Evolutionary conservation across 35 echinoderm and acorn worm species (phyloP).

Genomic region (Apostichopus japonicus): DNA sequence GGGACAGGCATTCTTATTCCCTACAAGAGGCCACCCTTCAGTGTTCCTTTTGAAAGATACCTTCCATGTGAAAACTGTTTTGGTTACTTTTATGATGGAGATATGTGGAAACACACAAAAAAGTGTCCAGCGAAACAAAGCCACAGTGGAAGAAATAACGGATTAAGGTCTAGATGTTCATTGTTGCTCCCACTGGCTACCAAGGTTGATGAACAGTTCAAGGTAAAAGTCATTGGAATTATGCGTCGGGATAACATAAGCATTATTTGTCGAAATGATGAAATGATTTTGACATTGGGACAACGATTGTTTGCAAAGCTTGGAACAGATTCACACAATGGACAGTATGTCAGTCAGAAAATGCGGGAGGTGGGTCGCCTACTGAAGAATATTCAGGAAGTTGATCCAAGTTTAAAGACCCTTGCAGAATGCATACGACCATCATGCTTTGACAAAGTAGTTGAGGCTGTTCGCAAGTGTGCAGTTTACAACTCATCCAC

Average conservation of each 20-base stretch:
- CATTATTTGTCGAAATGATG: conserved; percentile 57
- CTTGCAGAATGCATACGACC: conserved; percentile 42
- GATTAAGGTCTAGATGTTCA: conserved; percentile 47
- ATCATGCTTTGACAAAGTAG: conserved; percentile 29
- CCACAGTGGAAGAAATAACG: conserved; percentile 18
- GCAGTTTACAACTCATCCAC: conserved; percentile 43
- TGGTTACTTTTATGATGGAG: conserved; percentile 46
- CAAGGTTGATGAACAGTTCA: not conserved
- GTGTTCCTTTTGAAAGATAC: conserved; percentile 27
- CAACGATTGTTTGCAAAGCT: conserved; percentile 38
- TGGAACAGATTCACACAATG: conserved; percentile 18
- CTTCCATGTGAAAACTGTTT: conserved; percentile 61
- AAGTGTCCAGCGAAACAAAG: conserved; percentile 28
- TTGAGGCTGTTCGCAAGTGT: not conserved
- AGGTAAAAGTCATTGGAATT: conserved; percentile 35
- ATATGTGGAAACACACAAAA: conserved; percentile 72
- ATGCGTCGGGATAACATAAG: conserved; percentile 60
- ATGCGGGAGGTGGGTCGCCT: conserved; percentile 65
- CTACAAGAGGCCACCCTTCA: conserved; percentile 59
- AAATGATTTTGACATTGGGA: too few relatives aligned
- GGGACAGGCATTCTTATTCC: conserved; percentile 65
- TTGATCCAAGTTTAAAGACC: not conserved
- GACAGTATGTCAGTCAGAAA: conserved; percentile 66
- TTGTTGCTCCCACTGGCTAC: conserved; percentile 56
- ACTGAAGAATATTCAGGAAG: conserved; percentile 3